Base-by-base conservation (phyloP, 2,888 invertebrate species). In the Iselma pallidipennis region DNA sequence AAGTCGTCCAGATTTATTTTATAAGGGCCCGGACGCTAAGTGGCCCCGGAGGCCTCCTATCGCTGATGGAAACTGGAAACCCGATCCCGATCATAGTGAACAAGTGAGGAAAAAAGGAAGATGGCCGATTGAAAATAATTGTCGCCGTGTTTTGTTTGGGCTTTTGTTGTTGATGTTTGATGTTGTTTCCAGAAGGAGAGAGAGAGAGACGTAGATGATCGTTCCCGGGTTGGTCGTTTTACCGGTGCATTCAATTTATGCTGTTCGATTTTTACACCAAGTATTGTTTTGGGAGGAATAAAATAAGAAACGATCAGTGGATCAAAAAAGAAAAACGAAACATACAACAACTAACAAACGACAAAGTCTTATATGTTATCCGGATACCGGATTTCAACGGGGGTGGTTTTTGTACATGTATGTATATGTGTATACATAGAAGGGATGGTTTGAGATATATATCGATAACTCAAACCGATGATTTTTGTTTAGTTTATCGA, bases 91-190 rank as follows among this genome's bases (percentile, higher is more conserved):
- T 37, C 9, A 16, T 37, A 66, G 64, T 67, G 49, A 57, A 63
- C 37, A 26, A 26, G 4, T 19, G 53, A 62, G 59, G 69, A 71
- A 73, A 74, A 73, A 72, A 72, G 70, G 67, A 69, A 70, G 72
- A 73, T 71, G 69, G 74, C 72, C 80, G 79, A 80, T 80, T 80
- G 80, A 81, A 81, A 81, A 81, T 81, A 80, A 81, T 80, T 81
- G 81, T 80, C 80, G 74, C 76, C 75, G 75, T 75, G 75, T 78
- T 78, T 77, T 76, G 74, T 73, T 73, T 74, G 71, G 74, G 71
- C 73, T 74, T 72, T 70, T 75, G 74, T 74, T 75, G 76, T 76
- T 75, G 66, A 72, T 66, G 68, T 53, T 57, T 31, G 19, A 19
- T 19, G 49, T 28, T 14, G 29, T 16, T 50, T 28, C 3, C 14